Evolutionary conservation across 1,140 invertebrate genomes (phyloP).

Genomic region (Cydia strobilella): DNA sequence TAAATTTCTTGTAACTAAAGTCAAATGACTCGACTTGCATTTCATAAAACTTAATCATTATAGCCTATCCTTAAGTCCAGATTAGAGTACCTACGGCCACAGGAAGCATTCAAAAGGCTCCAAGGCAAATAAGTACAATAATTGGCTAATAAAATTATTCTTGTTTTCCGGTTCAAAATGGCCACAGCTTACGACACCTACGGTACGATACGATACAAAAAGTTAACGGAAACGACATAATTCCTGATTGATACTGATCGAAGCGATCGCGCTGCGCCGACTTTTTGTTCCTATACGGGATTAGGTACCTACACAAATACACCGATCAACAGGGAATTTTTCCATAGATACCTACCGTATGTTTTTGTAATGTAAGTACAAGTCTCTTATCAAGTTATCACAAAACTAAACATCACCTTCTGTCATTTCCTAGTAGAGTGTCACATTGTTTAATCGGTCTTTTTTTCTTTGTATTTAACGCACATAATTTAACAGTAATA

Average conservation of each 20-base stretch:
- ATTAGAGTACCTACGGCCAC: too few relatives aligned
- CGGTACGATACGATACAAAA: not conserved
- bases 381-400: too few relatives aligned
- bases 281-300: conserved; percentile 16
- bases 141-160: not conserved
- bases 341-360: too few relatives aligned
- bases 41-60: not conserved
- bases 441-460: too few relatives aligned
- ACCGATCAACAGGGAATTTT: not conserved
- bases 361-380: too few relatives aligned
- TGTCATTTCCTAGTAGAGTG: too few relatives aligned
- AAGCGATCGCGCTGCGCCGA: not conserved
- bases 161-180: not conserved
- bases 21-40: not conserved
- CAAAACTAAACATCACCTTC: too few relatives aligned
- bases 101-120: not conserved
- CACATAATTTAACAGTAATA: too few relatives aligned
- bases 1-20: too few relatives aligned
- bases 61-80: too few relatives aligned
- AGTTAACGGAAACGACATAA: conserved; percentile 18
- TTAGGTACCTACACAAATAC: not conserved
- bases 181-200: conserved; percentile 3
- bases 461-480: too few relatives aligned
- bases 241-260: conserved; percentile 18
- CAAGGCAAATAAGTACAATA: not conserved